Base-by-base conservation (phyloP, 2,797 vertebrate species). In the Gymnodraco acuticeps region DNA sequence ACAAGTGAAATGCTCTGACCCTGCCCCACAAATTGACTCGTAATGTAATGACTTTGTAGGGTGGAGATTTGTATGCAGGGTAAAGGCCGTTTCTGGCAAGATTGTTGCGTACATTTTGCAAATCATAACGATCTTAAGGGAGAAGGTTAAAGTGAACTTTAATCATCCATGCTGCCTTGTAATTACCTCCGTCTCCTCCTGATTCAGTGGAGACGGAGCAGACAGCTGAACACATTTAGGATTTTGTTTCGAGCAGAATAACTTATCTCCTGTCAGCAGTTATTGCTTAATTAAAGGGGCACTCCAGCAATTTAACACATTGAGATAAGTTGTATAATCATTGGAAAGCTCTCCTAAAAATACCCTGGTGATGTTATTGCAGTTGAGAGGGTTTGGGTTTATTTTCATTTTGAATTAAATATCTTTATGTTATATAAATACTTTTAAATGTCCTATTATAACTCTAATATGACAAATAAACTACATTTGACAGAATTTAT, bases 111-210 rank as follows among this genome's bases (percentile, higher is more conserved):
- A 78, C 72, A 69, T 72, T 60, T 60, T 73, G 50, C 23, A 77
- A 80, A 79, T 70, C 38, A 55, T 19, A 19, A 27, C 60, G 54
- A 79, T 61, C 60, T 73, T 23, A 59, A 81, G 60, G 11, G 19
- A 67, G 58, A 5, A 38, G 58, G 64, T 67, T 47, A 54, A 80
- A 80, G 73, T 73, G 45, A 64, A 56, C 70, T 71, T 19, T 75
- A 56, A 72, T 72, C 59, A 68, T 59, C 10, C 1, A 55, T 50
- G 59, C 59, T 54, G 52, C n/a, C 5, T 58, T 63, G 70, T 80
- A 71, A 50, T 74, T 52, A 73, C 20, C 33, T 63, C 15, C 46
- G 23, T 27, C 23, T 27, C 23, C 23, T 27, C 23, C 43, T 58
- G 31, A 54, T 48, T 4, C 58, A 48, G 31, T 5, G 16, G 51